Evolutionary conservation across 2,797 vertebrate species (phyloP).

Genomic region (Otus scops): DNA sequence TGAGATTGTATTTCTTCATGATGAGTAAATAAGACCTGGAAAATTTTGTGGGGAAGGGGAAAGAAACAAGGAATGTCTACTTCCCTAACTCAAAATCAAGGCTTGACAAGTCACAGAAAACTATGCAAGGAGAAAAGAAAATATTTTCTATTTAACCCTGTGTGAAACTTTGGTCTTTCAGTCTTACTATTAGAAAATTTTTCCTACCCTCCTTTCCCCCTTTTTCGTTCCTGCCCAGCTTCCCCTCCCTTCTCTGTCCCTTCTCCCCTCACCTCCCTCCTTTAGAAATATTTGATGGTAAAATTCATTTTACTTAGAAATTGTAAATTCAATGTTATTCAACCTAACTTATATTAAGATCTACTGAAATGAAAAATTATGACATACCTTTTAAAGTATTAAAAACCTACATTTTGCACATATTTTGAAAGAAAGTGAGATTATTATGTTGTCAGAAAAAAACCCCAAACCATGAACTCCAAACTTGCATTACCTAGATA

Average conservation of each 20-base stretch:
- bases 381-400: not conserved
- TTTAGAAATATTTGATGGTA: not conserved
- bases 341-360: not conserved
- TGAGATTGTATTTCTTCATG: not conserved
- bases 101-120: not conserved
- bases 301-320: not conserved
- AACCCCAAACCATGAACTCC: not conserved
- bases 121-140: not conserved
- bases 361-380: not conserved
- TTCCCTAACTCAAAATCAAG: not conserved
- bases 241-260: not conserved
- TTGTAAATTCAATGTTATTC: not conserved
- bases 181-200: not conserved
- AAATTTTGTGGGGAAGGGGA: not conserved
- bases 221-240: not conserved
- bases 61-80: not conserved
- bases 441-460: not conserved
- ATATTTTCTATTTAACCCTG: not conserved
- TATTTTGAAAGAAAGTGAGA: not conserved
- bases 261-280: not conserved
- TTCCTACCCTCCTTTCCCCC: not conserved
- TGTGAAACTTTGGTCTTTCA: not conserved
- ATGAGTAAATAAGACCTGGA: not conserved
- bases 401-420: not conserved
- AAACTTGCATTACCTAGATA: not conserved